Evolutionary conservation across 2,113 vertebrate species (phyloP).

Genomic region (Mohoua ochrocephala): DNA sequence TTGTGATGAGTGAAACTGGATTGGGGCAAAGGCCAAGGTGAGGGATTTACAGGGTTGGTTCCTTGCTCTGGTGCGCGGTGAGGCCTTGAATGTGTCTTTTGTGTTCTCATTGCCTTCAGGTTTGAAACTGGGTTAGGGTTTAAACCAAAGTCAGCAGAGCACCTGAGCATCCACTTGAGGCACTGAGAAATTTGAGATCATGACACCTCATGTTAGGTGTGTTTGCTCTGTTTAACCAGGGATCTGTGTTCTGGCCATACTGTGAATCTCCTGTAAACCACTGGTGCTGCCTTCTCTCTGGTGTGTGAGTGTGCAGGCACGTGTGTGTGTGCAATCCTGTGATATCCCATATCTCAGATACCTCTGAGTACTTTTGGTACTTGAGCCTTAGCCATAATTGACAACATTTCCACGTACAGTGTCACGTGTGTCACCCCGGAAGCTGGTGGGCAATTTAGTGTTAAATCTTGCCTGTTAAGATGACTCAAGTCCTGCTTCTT

Average conservation of each 20-base stretch:
- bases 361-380: not conserved
- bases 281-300: not conserved
- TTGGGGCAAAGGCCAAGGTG: not conserved
- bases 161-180: not conserved
- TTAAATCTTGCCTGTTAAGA: not conserved
- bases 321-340: accelerated
- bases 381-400: not conserved
- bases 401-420: not conserved
- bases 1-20: not conserved
- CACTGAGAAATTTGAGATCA: not conserved
- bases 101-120: not conserved
- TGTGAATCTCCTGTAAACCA: not conserved
- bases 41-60: not conserved
- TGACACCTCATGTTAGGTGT: not conserved
- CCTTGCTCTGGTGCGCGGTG: not conserved
- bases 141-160: not conserved
- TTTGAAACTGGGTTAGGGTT: not conserved
- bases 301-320: no score
- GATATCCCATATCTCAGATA: not conserved
- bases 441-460: not conserved
- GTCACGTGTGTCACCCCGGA: not conserved
- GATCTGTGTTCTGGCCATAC: not conserved
- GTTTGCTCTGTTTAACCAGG: not conserved
- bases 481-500: not conserved
- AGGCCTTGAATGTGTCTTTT: not conserved